Conservation (phyloP, 1,140 invertebrate species). For the Eciton burchellii region DNA sequence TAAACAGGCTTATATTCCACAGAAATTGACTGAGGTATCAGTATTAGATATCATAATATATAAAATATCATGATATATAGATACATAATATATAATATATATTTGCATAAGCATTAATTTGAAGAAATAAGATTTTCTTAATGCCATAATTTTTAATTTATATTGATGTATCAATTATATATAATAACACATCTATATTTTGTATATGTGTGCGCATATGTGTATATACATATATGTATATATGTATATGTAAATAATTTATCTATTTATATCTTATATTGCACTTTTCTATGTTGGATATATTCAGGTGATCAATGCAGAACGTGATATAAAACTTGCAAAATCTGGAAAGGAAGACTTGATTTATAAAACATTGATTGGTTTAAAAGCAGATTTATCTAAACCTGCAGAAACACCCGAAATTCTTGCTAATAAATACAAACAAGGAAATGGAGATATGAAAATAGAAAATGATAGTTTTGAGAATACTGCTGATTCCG, state of each 20-base stretch:
- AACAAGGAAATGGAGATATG: conserved; percentile 73
- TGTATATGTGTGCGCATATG: too few relatives aligned
- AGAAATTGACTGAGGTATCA: conserved; percentile 94
- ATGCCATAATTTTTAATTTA: too few relatives aligned
- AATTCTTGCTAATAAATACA: conserved; percentile 74
- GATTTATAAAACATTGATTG: conserved; percentile 94
- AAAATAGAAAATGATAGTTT: conserved; percentile 86
- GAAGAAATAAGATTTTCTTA: too few relatives aligned
- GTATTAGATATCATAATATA: not conserved
- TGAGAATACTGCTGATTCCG: too few relatives aligned
- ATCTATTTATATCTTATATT: too few relatives aligned
- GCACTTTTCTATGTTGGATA: not conserved
- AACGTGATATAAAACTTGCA: conserved; percentile 93
- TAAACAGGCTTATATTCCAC: conserved; percentile 97
- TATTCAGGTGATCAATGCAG: conserved; percentile 93
- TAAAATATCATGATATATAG: not conserved
- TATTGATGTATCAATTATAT: too few relatives aligned
- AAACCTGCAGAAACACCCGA: conserved; percentile 87
- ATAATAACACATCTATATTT: too few relatives aligned
- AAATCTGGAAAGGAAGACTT: conserved; percentile 92
- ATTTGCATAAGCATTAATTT: not conserved
- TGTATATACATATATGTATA: too few relatives aligned
- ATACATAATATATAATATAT: not conserved
- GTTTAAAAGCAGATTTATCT: conserved; percentile 92
- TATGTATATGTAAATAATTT: too few relatives aligned